Base-by-base conservation (phyloP, 2,888 invertebrate genomes). In the Trachelus tabidus region DNA sequence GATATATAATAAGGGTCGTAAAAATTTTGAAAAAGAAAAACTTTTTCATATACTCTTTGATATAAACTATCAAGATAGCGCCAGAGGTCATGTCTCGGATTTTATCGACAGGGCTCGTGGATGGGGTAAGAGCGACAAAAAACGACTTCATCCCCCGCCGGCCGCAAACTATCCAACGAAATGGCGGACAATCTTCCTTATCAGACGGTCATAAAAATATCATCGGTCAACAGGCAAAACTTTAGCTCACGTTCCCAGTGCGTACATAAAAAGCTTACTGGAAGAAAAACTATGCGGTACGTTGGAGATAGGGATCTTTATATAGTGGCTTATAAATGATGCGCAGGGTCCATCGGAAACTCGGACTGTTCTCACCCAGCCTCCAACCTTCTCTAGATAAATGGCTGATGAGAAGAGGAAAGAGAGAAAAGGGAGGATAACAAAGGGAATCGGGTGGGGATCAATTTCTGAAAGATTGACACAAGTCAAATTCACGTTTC, bases 301-400 rank as follows among this genome's bases (percentile, higher is more conserved):
- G 80, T 33, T 34, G 37, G 33, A 79, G 87, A 86, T 87, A 81
- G 69, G 73, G 81, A 86, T 87, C 87, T 79, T 79, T 69, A 56
- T 56, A 9, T 56, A 79, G 77, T 85, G 82, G 81, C 83, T 85
- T 85, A 87, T 87, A 85, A 85, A 87, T 85, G 84, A 81, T 80
- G 83, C 81, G 81, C 78, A 76, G 78, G 73, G 71, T 80, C 76
- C 77, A 75, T 78, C 71, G 69, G 23, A n/a, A n/a, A 34, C 31
- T 37, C 12, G 74, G 35, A 35, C 56, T 56, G 56, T 56, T 56
- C 56, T 56, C 56, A 23, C 56, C 23, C 56, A 56, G 56, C 40
- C 15, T 23, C 37, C 34, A 56, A 56, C 4, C 74, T 34, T 34
- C 31, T 74, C 23, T 68, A 76, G 83, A 83, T 81, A 80, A 79